Evolutionary conservation across 1,140 invertebrate genomes (phyloP).

Genomic region (Heliconius eleuchia): DNA sequence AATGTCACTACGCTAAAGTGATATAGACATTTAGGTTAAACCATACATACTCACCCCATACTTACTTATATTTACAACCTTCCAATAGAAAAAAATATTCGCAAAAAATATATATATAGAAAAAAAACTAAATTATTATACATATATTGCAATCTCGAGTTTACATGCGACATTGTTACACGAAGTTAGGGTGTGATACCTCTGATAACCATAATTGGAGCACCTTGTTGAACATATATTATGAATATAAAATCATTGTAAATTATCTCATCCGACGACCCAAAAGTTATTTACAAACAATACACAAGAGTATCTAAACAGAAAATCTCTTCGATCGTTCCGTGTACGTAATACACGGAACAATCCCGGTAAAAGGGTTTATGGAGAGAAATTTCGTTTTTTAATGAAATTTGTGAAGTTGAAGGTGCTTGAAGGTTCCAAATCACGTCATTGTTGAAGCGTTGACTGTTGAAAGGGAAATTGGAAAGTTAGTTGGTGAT

Average conservation of each 20-base stretch:
- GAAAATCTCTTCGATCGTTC: constrained; percentile 19
- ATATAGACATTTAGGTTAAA: too few relatives aligned
- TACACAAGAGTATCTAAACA: constrained; percentile 20
- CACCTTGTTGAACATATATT: background rate
- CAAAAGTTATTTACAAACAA: constrained; percentile 28
- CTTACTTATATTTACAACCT: background rate
- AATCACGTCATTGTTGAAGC: constrained; percentile 7
- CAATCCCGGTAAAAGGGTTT: constrained; percentile 27
- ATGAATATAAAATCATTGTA: background rate
- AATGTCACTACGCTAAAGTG: too few relatives aligned
- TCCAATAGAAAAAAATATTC: background rate
- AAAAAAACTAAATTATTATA: background rate
- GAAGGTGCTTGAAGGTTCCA: constrained; percentile 20
- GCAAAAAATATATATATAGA: background rate
- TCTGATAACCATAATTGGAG: background rate
- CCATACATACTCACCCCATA: background rate
- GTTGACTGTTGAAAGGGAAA: background rate
- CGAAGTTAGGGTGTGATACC: background rate
- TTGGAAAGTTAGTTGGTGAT: background rate
- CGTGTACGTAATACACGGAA: constrained; percentile 1
- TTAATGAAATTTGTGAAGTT: constrained; percentile 36
- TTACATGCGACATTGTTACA: background rate
- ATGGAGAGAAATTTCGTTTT: constrained; percentile 15
- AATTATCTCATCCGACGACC: constrained; percentile 21
- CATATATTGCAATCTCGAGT: background rate